Evolutionary conservation across 2,888 invertebrate species (phyloP).

Genomic region (Tupiocoris notatus): DNA sequence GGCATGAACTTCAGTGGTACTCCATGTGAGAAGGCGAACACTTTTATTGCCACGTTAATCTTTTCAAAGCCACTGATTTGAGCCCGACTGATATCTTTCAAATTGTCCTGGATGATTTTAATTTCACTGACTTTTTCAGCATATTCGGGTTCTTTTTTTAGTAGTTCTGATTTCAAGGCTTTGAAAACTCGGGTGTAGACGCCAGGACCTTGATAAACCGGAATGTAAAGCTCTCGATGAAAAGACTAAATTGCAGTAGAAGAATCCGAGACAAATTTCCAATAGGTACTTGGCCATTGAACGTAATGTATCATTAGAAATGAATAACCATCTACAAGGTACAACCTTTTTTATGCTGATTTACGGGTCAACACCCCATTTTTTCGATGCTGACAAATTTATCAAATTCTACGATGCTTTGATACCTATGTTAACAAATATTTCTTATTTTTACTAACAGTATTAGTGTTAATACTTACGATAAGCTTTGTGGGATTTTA

Average conservation of each 20-base stretch:
- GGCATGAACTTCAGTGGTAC: constrained; percentile 22
- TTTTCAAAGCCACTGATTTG: background rate
- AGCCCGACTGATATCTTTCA: constrained; percentile 25
- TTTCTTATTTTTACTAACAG: no score
- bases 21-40: constrained; percentile 1
- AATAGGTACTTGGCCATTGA: no score
- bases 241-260: no score
- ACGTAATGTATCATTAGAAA: no score
- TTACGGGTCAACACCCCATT: no score
- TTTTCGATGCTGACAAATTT: no score
- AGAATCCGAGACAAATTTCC: no score
- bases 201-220: constrained; percentile 5
- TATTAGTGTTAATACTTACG: background rate
- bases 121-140: background rate
- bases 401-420: no score
- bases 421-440: no score
- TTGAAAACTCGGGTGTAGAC: constrained; percentile 18
- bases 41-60: constrained; percentile 14
- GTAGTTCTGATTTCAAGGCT: background rate
- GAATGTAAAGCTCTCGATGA: no score
- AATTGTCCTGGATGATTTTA: background rate
- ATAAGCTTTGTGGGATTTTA: background rate
- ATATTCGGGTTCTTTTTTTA: background rate
- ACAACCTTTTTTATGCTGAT: no score
- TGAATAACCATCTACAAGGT: no score